Percentiles rank a stretch among this genome's conserved stretches.
These are phyloP conservation scores for Champsocephalus esox DNA, from an alignment of 2,797 vertebrate genomes.

Conservation along the genomic window DNA sequence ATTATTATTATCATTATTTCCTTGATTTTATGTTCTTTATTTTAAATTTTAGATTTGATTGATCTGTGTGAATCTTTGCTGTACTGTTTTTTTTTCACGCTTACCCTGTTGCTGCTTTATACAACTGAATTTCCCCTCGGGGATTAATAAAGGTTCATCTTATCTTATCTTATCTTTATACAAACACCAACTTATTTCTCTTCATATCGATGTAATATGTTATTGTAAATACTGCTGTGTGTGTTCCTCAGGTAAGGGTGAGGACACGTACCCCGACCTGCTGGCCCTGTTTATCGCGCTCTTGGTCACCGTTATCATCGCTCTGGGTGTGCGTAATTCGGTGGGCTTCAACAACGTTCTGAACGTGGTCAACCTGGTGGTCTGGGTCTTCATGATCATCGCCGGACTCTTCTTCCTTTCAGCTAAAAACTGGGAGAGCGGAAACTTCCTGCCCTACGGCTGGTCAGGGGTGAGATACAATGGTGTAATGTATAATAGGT, in stretches of 20 bases:
- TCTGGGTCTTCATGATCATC: conserved; percentile 95
- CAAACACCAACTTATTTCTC: too few relatives aligned
- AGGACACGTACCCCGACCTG: conserved; percentile 94
- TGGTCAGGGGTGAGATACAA: conserved; percentile 94
- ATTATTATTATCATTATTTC: too few relatives aligned
- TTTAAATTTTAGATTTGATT: too few relatives aligned
- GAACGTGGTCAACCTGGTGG: conserved; percentile 92
- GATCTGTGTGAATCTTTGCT: too few relatives aligned
- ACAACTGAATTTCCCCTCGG: too few relatives aligned
- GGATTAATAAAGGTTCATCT: too few relatives aligned
- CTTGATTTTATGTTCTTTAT: too few relatives aligned
- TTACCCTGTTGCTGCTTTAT: too few relatives aligned
- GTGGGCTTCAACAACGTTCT: conserved; percentile 95
- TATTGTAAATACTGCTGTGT: background rate
- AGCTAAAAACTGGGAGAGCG: conserved; percentile 91
- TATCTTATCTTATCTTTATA: too few relatives aligned
- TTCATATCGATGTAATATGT: too few relatives aligned
- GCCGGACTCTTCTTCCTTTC: conserved; percentile 94
- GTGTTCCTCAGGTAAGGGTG: conserved; percentile 89
- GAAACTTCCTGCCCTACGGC: conserved; percentile 92
- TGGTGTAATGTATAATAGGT: too few relatives aligned
- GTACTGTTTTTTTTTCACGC: too few relatives aligned
- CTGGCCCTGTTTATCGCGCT: conserved; percentile 92
- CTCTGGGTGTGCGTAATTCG: conserved; percentile 93
- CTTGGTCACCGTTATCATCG: conserved; percentile 90